Evolutionary conservation across 2,797 vertebrate genomes (phyloP), one percentile per base, ranked within the genome.

Genomic region (Leucoraja ocellata): DNA sequence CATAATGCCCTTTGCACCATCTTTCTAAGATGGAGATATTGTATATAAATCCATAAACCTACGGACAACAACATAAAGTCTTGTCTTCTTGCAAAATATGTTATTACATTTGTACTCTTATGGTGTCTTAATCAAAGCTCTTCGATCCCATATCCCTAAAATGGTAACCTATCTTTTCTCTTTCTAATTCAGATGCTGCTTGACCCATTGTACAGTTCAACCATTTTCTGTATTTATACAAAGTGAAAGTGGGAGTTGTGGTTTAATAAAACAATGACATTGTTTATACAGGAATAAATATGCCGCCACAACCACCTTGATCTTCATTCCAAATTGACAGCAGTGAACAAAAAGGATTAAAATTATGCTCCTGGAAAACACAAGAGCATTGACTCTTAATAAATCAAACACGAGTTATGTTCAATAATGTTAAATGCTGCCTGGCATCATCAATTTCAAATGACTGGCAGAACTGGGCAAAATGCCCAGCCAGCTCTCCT

Each of bases 391-490:
- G 84, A 65, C n/a, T 78, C n/a, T 88, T 36, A 36, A 46, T 14
- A 65, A 7, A 88, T 68, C n/a, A 88, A 32, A 88, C 84, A 32
- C 32, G 83, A 88, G 84, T 88, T 88, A 88, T 65, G 61, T 88
- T 88, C 61, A 88, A 68, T 88, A 68, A 88, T 46, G 61, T 88
- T 88, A 88, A 88, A 32, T 63, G 14, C n/a, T 88, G 84, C 84
- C 84, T 88, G 61, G 84, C 61, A 88, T 88, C 61, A 88, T 88
- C 61, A 65, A 88, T 68, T 88, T 88, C 84, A 68, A n/a, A 88
- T 88, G 84, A 32, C n/a, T 65, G 84, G 84, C 84, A 88, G 84
- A 88, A 88, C 84, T 88, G 84, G 84, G 84, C 84, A 88, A 88
- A 63, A 21, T 88, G 61, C 84, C 84, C 84, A 88, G 84, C 68